phyloP scores from a whole-genome alignment of 2,113 vertebrate species.

The Rhipidura dahli region DNA sequence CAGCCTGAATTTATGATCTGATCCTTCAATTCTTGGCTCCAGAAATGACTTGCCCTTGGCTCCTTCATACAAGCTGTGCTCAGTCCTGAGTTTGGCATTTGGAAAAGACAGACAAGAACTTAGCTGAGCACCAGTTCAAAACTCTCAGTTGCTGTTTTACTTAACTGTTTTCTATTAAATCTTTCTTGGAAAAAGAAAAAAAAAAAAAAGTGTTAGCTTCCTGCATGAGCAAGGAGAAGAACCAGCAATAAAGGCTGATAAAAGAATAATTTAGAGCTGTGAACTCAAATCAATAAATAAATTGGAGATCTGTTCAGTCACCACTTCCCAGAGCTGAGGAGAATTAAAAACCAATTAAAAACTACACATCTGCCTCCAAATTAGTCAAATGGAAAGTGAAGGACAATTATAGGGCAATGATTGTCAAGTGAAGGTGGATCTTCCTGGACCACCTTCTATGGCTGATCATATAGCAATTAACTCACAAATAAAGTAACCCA shows the following conservation, averaged over 20 bases:
- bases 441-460: neutral
- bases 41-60: neutral
- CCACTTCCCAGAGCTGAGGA: neutral
- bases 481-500: neutral
- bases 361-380: neutral
- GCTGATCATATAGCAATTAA: neutral
- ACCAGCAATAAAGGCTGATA: neutral
- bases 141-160: neutral
- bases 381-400: neutral
- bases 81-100: neutral
- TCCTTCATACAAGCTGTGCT: neutral
- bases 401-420: neutral
- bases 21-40: neutral
- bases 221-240: neutral
- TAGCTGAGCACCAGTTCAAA: neutral
- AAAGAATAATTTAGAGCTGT: neutral
- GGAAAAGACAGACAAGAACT: neutral
- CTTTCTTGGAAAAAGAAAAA: neutral
- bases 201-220: neutral
- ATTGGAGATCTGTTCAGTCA: neutral
- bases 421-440: neutral
- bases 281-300: slow-evolving; percentile 2
- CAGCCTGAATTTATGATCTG: neutral
- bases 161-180: neutral
- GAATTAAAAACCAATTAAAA: slow-evolving; percentile 52